These are phyloP conservation scores for Drosophila parabipectinata DNA, from an alignment of 1,140 invertebrate species.

Conservation along the genomic window DNA sequence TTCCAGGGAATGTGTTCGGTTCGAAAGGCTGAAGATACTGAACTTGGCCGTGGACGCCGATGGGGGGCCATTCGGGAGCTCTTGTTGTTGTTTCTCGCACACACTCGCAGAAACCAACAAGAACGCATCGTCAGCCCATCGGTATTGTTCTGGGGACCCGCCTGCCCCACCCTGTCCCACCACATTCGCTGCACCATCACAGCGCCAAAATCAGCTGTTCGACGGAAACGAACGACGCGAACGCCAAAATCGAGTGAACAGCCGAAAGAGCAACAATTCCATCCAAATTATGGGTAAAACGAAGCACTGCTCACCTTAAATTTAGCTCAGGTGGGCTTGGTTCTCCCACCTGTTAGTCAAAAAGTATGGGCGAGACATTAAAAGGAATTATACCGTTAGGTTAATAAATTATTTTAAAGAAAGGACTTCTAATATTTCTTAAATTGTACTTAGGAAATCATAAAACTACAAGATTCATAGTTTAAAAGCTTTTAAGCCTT, in stretches of 20 bases:
- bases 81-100: conserved; percentile 19
- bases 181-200: conserved; percentile 18
- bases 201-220: conserved; percentile 42
- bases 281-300: conserved; percentile 11
- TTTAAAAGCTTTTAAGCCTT: neutral
- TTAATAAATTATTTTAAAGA: no score
- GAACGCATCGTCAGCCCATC: neutral
- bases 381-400: no score
- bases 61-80: conserved; percentile 24
- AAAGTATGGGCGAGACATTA: no score
- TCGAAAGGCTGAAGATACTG: conserved; percentile 67
- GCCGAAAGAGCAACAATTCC: conserved; percentile 1
- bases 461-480: no score
- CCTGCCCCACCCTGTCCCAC: conserved; percentile 1
- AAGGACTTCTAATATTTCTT: no score
- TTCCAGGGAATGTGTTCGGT: conserved; percentile 57
- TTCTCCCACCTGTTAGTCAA: neutral
- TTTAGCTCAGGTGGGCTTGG: neutral
- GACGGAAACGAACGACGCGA: conserved; percentile 19
- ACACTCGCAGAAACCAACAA: conserved; percentile 18
- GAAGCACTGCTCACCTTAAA: neutral
- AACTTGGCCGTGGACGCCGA: conserved; percentile 72
- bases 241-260: neutral
- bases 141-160: conserved; percentile 16
- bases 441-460: no score